phyloP scores from a whole-genome alignment of 2,113 vertebrate species.

The Gopherus evgoodei region DNA sequence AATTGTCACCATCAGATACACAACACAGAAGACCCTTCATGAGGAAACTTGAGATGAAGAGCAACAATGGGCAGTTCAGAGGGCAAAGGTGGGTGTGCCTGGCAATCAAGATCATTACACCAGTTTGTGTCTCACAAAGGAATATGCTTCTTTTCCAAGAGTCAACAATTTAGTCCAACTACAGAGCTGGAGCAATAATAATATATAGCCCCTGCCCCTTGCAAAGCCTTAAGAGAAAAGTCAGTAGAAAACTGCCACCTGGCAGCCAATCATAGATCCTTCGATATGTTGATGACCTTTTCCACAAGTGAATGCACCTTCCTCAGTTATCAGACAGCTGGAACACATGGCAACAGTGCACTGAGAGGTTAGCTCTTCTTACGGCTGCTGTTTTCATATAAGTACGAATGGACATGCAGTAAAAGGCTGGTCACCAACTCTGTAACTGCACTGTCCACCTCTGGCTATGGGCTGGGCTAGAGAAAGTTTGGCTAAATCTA shows the following conservation, averaged over 20 bases:
- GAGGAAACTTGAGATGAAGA: neutral
- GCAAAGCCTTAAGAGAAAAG: conserved; percentile 13
- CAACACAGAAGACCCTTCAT: neutral
- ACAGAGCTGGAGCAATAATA: neutral
- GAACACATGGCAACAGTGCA: neutral
- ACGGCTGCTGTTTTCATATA: neutral
- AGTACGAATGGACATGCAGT: neutral
- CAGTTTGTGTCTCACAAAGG: neutral
- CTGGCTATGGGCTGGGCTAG: neutral
- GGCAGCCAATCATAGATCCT: neutral
- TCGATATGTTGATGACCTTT: neutral
- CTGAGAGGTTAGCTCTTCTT: neutral
- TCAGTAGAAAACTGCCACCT: neutral
- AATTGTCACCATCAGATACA: no score
- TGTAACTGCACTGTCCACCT: neutral
- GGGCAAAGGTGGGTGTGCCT: neutral
- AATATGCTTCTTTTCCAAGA: neutral
- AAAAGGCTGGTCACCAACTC: neutral
- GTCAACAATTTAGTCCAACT: neutral
- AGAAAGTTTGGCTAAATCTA: neutral
- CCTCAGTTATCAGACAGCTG: neutral
- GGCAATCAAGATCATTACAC: neutral
- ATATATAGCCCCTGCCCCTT: neutral
- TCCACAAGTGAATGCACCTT: neutral
- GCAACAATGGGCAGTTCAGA: neutral